Conservation (phyloP, 2,797 vertebrate genomes). For the Chloroceryle amazona region DNA sequence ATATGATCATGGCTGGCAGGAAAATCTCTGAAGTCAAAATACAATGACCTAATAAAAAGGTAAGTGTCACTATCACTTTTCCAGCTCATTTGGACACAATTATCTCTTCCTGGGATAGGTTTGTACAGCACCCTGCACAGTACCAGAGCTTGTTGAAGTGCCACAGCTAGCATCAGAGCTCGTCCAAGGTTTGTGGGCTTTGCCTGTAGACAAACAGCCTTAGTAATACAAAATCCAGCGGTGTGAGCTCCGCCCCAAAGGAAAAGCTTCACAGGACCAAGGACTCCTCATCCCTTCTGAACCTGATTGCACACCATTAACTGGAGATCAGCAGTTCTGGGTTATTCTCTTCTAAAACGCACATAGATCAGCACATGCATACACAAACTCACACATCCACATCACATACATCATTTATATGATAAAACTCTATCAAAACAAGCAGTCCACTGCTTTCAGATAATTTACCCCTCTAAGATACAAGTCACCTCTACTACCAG, state of each 20-base stretch:
- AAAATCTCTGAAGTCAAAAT: constrained; percentile 1
- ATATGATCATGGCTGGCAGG: background rate
- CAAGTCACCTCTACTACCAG: background rate
- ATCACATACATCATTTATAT: background rate
- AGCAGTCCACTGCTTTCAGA: background rate
- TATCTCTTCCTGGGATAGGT: background rate
- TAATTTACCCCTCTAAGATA: background rate
- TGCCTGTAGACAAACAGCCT: background rate
- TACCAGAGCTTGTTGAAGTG: background rate
- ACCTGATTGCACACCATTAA: background rate
- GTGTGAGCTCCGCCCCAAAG: background rate
- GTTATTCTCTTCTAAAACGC: constrained; percentile 23
- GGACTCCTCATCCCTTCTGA: background rate
- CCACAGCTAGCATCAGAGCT: background rate
- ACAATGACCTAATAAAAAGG: background rate
- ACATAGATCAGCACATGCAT: background rate
- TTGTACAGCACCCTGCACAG: background rate
- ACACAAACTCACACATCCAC: background rate
- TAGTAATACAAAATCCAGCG: background rate
- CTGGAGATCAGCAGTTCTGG: background rate
- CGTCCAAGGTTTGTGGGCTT: background rate
- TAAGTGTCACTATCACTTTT: background rate
- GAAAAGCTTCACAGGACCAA: background rate
- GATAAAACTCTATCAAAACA: constrained; percentile 20
- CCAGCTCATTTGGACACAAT: background rate